A percentile compares a stretch with the other conserved stretches of the same genome.
Conservation (phyloP, 2,888 invertebrate species). For the Ornithoptera alexandrae region DNA sequence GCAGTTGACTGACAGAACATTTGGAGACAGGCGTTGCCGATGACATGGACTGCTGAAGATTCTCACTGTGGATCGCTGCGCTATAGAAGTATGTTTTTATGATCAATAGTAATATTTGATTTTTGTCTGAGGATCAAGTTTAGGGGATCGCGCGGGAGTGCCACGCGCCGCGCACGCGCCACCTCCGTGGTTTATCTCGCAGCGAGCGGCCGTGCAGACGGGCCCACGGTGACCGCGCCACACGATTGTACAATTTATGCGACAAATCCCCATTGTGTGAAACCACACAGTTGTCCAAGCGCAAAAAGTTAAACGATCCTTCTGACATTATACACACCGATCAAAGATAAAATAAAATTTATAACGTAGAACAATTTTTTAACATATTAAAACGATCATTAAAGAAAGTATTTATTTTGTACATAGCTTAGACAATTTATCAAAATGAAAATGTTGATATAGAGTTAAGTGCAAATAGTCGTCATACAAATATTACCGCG, state of each 20-base stretch:
- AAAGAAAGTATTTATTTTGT: too few species aligned
- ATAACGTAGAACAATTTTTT: neutral
- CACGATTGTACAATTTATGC: slow-evolving; percentile 49
- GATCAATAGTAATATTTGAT: neutral
- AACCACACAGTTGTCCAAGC: slow-evolving; percentile 28
- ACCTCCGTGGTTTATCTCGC: slow-evolving; percentile 54
- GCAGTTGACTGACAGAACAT: too few species aligned
- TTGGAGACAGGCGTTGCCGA: too few species aligned
- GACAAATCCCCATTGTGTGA: slow-evolving; percentile 34
- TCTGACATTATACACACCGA: neutral
- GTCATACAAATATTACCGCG: neutral
- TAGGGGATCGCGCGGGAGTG: slow-evolving; percentile 41
- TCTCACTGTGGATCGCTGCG: too few species aligned
- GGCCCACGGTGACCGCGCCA: slow-evolving; percentile 47
- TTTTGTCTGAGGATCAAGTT: neutral
- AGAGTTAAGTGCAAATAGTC: too few species aligned
- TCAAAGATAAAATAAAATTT: neutral
- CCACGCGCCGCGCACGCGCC: slow-evolving; percentile 68
- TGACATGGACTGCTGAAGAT: too few species aligned
- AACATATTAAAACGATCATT: neutral
- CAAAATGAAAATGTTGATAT: too few species aligned
- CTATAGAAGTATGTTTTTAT: neutral
- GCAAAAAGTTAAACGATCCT: slow-evolving; percentile 11
- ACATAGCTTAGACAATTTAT: too few species aligned
- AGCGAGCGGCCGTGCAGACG: slow-evolving; percentile 54